Base-by-base conservation (phyloP, 2,888 invertebrate genomes). In the Elegia similella region DNA sequence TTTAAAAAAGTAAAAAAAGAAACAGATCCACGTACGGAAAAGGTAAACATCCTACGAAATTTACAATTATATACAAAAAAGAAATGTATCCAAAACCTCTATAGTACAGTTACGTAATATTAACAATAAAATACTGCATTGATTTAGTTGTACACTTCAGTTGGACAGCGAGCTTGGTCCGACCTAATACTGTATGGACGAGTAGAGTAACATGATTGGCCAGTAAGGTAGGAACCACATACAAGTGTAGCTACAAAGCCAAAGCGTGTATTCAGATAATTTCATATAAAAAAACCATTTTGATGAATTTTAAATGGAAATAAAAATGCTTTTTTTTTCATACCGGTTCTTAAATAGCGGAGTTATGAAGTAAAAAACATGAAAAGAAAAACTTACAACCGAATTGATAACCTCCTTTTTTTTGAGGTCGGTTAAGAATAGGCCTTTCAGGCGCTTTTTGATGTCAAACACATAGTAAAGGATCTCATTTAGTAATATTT, bases 51-150 rank as follows among this genome's bases (percentile, higher is more conserved):
- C 76, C 83, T 88, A 90, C 72, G 84, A 34, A 85, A 86, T 89
- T 78, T 91, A 91, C 90, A 90, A 78, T 76, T 88, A 88, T 89
- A 77, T 90, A 90, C 88, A 90, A 83, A 86, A 80, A 76, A 76
- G 66, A 82, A 82, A 82, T 77, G 79, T 82, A 79, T 88, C 84
- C 79, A 88, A 88, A 87, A 78, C 73, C 75, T 23, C 68, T 84
- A 82, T 76, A 69, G 68, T 75, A 81, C 72, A 77, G 6, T 74
- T 81, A 82, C 73, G 74, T 76, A 79, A 73, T 75, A 76, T 76
- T 80, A 77, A 76, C 69, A 74, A 76, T 81, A 81, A 80, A 86
- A 88, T 87, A 88, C 85, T 86, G 84, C 79, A 86, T 83, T 84
- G 78, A 79, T 80, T 82, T 72, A 67, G 69, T 77, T 72, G 67